Percentiles rank a stretch among this genome's conserved stretches.
Conservation (phyloP, 1,140 invertebrate genomes). For the Lepidurus arcticus region DNA sequence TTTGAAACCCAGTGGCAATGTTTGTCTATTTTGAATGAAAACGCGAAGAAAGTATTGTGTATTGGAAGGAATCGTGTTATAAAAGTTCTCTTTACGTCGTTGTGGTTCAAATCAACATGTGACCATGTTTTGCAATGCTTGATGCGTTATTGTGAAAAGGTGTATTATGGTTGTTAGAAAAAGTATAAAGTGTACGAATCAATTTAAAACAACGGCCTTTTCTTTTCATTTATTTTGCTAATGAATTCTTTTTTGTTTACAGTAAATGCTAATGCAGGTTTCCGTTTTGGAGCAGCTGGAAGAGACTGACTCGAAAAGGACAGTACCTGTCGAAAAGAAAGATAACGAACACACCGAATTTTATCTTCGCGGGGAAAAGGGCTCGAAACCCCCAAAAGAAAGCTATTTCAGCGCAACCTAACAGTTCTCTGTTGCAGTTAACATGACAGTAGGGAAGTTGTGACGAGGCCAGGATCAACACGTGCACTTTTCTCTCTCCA, state of each 20-base stretch:
- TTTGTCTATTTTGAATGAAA: background rate
- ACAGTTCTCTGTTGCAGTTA: background rate
- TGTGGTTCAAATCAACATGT: background rate
- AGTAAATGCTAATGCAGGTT: background rate
- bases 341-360: too few species aligned
- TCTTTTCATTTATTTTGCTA: background rate
- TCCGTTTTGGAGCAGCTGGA: background rate
- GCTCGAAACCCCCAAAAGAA: background rate
- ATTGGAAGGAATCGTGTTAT: background rate
- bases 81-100: background rate
- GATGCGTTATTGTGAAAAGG: background rate
- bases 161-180: constrained; percentile 20
- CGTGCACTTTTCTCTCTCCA: too few species aligned
- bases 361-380: too few species aligned
- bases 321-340: background rate
- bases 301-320: background rate
- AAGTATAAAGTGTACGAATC: background rate
- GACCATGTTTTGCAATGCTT: constrained; percentile 4
- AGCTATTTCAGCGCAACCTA: constrained; percentile 12
- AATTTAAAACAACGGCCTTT: background rate
- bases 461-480: too few species aligned
- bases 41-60: background rate
- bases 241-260: background rate
- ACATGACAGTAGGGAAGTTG: too few species aligned
- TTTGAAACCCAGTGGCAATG: background rate